Percentiles rank a stretch among this genome's conserved stretches.
These are phyloP conservation scores for Macroramphosus scolopax DNA, from an alignment of 2,797 vertebrate species.

Conservation along the genomic window DNA sequence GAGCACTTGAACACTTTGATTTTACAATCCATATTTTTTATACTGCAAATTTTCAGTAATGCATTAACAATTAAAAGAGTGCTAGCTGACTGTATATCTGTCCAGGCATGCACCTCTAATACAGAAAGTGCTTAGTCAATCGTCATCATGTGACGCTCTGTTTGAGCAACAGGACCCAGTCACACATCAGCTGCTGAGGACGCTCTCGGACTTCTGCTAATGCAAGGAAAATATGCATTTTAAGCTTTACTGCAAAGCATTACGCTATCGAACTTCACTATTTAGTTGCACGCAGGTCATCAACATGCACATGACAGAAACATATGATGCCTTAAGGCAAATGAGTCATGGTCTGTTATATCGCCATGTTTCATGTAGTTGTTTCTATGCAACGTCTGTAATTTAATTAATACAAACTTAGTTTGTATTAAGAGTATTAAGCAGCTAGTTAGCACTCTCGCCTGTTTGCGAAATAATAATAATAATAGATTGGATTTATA, in stretches of 20 bases:
- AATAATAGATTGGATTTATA: too few species aligned
- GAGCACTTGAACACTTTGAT: too few species aligned
- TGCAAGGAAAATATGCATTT: too few species aligned
- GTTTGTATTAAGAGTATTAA: too few species aligned
- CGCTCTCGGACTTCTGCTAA: conserved; percentile 6
- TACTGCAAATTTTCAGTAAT: too few species aligned
- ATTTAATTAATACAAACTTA: too few species aligned
- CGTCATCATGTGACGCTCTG: conserved; percentile 18
- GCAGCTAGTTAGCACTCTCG: too few species aligned
- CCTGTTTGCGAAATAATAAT: too few species aligned
- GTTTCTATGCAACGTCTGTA: too few species aligned
- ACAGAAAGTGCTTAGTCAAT: conserved; percentile 21
- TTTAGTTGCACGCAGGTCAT: neutral
- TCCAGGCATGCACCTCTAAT: neutral
- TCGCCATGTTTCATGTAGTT: neutral
- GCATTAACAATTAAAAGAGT: too few species aligned
- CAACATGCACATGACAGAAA: conserved; percentile 3
- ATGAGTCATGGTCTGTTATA: conserved; percentile 8
- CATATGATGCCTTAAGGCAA: neutral
- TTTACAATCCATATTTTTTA: too few species aligned
- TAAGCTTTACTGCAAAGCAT: too few species aligned
- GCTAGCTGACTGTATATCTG: neutral
- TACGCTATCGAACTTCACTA: neutral
- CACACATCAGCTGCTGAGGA: conserved; percentile 36
- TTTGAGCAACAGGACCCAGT: conserved; percentile 35